Evolutionary conservation across 2,888 invertebrate genomes (phyloP), one percentile per base, ranked within the genome.

Genomic region (Dasypolia templi): DNA sequence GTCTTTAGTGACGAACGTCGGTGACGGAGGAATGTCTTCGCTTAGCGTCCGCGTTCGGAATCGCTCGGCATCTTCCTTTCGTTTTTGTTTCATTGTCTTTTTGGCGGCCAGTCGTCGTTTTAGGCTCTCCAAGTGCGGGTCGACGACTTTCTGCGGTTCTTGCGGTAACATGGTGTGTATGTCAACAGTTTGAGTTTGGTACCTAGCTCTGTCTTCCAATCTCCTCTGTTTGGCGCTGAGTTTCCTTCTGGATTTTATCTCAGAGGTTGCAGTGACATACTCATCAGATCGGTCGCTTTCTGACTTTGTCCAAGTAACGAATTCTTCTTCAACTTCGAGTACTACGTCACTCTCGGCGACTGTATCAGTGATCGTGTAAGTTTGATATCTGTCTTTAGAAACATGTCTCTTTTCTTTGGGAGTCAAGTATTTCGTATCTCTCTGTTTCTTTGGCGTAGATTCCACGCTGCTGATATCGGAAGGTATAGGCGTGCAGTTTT

Each of bases 361-460:
- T 5, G 91, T 91, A 72, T 97, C 97, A 0, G 97, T 97, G 56
- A 98, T 98, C 0, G 98, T 98, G 90, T 98, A 98, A 0, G 98
- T 98, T 91, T 97, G 98, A 90, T 97, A 98, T 77, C 98, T 97
- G 87, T 98, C 98, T 90, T 98, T 98, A 3, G 97, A 97, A 53
- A 97, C 92, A 84, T 97, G 97, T 56, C 98, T 95, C 88, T 97
- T 97, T 90, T 98, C 98, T 92, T 98, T 98, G 0, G 98, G 98
- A 0, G 98, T 98, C 75, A 98, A 89, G 67, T 94, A 96, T 59
- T 94, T 92, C 1, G 93, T 89, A 85, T 94, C 94, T 70, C 95
- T 92, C 44, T 96, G 96, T 87, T 97, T 97, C 84, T 97, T 97
- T 0, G 98, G 98, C 0, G 98, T 98, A 0, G 98, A 97, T 87